Evolutionary conservation across 2,797 vertebrate species (phyloP), one percentile per base, ranked within the genome.

Genomic region (Karalla daura): DNA sequence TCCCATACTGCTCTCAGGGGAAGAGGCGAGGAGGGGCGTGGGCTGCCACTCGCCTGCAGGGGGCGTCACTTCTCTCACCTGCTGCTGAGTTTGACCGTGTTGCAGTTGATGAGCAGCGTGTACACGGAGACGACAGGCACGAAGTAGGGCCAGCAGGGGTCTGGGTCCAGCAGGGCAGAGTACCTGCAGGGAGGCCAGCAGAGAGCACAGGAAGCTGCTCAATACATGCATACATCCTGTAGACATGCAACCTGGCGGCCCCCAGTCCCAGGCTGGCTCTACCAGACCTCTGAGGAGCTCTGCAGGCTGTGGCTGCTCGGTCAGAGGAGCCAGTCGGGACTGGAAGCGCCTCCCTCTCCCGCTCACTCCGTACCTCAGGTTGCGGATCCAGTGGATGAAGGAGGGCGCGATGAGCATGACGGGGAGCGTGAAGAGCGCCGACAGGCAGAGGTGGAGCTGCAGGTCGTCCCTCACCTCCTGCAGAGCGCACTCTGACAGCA

Each of bases 321-420:
- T n/a, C n/a, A n/a, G n/a, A n/a, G n/a, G n/a, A n/a, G n/a, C n/a
- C n/a, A n/a, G n/a, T n/a, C n/a, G n/a, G n/a, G n/a, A n/a, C n/a
- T n/a, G n/a, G n/a, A n/a, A n/a, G n/a, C n/a, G n/a, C n/a, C n/a
- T n/a, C n/a, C n/a, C 36, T 49, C 32, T 5, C 3, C 9, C 23
- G 24, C 4, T 23, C 4, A 80, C 87, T 20, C 24, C 3, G 40
- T 81, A 99, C 98, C 97, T 96, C 86, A 99, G 90, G 89, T 96
- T 97, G 77, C 95, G 95, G 18, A 91, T 74, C 98, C 97, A 99
- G 79, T 98, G 95, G 85, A 97, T 85, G 17, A 98, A 91, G 1
- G 96, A 97, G 0, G 98, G 97, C 8, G 89, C 83, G 37, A 85
- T 89, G 67, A 99, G 94, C 79, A 97, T 88, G 27, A 95, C 83